These are phyloP conservation scores for Rana temporaria DNA, from an alignment of 2,113 vertebrate species.

Conservation along the genomic window DNA sequence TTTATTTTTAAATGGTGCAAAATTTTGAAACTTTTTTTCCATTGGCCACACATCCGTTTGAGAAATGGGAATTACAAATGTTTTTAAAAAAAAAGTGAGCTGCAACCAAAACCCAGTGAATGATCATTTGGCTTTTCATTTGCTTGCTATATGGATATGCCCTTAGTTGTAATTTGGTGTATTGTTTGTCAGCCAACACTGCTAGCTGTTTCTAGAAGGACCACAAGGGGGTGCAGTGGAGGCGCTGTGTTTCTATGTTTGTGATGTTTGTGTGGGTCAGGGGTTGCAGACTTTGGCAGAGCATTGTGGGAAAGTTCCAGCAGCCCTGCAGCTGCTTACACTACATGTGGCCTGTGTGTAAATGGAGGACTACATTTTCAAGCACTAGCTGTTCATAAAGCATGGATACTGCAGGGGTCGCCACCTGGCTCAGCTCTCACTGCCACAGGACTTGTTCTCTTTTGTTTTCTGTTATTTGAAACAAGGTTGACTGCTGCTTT, in stretches of 20 bases:
- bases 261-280: not conserved
- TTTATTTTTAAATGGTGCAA: no score
- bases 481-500: slow-evolving; percentile 35
- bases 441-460: slow-evolving; percentile 38
- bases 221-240: slow-evolving; percentile 26
- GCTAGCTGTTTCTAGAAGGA: not conserved
- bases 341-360: slow-evolving; percentile 44
- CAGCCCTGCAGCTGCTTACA: slow-evolving; percentile 35
- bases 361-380: slow-evolving; percentile 22
- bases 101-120: no score
- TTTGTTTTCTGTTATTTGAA: slow-evolving; percentile 42
- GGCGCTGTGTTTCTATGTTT: not conserved
- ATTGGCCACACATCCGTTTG: no score
- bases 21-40: no score
- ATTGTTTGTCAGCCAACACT: not conserved
- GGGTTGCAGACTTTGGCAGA: slow-evolving; percentile 36
- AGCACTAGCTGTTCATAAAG: slow-evolving; percentile 43
- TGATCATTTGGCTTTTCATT: no score
- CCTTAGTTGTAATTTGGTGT: not conserved
- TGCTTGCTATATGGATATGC: not conserved
- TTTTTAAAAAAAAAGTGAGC: no score
- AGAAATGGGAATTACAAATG: no score
- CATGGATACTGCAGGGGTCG: slow-evolving; percentile 27
- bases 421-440: slow-evolving; percentile 44
- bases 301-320: slow-evolving; percentile 47